Percentiles rank a stretch among this genome's conserved stretches.
phyloP scores from a whole-genome alignment of 1,140 invertebrate genomes.

The Drosophila willistoni region DNA sequence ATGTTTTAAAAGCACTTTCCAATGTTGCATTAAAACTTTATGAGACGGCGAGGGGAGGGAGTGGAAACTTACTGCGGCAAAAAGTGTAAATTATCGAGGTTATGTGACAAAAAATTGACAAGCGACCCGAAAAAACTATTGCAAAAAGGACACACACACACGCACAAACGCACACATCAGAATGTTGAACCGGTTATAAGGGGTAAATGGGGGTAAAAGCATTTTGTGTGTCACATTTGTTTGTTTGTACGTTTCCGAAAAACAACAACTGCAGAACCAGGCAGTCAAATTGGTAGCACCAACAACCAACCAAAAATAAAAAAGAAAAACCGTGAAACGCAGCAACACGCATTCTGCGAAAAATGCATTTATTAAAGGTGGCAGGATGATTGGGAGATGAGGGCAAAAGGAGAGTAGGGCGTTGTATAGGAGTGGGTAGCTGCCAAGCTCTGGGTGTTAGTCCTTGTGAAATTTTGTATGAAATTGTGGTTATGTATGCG shows the following conservation, averaged over 20 bases:
- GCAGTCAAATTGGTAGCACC: slow-evolving; percentile 63
- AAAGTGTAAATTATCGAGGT: slow-evolving; percentile 60
- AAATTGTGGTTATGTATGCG: slow-evolving; percentile 69
- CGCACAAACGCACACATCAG: neutral
- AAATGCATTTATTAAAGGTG: slow-evolving; percentile 64
- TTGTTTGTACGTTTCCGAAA: slow-evolving; percentile 44
- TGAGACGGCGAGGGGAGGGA: neutral
- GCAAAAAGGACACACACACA: slow-evolving; percentile 38
- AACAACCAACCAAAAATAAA: slow-evolving; percentile 23
- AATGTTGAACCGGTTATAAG: neutral
- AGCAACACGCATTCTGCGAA: slow-evolving; percentile 74
- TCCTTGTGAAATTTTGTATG: slow-evolving; percentile 61
- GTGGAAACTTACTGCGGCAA: neutral
- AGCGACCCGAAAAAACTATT: slow-evolving; percentile 29
- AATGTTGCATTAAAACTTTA: slow-evolving; percentile 32
- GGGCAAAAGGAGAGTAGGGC: neutral
- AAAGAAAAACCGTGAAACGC: slow-evolving; percentile 50
- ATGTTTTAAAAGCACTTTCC: slow-evolving; percentile 55
- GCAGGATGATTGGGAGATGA: neutral
- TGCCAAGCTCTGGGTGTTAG: slow-evolving; percentile 16
- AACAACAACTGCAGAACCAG: slow-evolving; percentile 28
- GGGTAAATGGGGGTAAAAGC: slow-evolving; percentile 19
- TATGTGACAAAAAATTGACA: slow-evolving; percentile 57
- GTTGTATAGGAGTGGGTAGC: neutral
- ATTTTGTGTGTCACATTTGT: slow-evolving; percentile 59